phyloP scores from a whole-genome alignment of 2,113 vertebrate species.

The Ceyx melanurus region DNA sequence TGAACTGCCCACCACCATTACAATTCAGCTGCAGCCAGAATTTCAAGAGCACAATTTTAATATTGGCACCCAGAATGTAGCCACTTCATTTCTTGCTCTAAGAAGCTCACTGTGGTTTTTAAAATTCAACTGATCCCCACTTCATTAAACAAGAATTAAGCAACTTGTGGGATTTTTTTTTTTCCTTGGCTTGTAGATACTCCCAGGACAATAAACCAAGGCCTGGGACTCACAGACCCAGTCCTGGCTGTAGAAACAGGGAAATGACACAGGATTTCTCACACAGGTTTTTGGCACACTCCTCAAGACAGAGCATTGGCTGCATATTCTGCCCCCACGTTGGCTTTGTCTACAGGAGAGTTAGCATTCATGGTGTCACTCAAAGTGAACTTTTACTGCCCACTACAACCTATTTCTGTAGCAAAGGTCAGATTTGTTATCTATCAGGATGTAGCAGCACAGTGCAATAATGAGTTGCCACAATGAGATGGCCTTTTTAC shows the following conservation, averaged over 20 bases:
- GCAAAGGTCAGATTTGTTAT: constrained; percentile 68
- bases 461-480: constrained; percentile 65
- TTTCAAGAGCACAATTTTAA: neutral
- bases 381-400: constrained; percentile 62
- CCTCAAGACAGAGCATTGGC: neutral
- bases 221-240: neutral
- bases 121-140: neutral
- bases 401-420: constrained; percentile 40
- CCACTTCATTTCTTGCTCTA: neutral
- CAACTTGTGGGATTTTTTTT: fast-evolving
- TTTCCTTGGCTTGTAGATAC: neutral
- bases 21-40: neutral
- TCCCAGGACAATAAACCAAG: neutral
- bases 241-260: neutral
- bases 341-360: neutral
- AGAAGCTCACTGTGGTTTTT: neutral
- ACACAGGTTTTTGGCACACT: neutral
- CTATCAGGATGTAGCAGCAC: constrained; percentile 54
- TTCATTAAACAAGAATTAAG: neutral
- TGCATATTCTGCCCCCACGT: neutral
- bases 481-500: constrained; percentile 57
- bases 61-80: neutral
- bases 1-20: neutral
- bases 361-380: constrained; percentile 42
- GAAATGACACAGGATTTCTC: neutral